Conservation (phyloP, 2,888 invertebrate species). For the Ctena decussata region DNA sequence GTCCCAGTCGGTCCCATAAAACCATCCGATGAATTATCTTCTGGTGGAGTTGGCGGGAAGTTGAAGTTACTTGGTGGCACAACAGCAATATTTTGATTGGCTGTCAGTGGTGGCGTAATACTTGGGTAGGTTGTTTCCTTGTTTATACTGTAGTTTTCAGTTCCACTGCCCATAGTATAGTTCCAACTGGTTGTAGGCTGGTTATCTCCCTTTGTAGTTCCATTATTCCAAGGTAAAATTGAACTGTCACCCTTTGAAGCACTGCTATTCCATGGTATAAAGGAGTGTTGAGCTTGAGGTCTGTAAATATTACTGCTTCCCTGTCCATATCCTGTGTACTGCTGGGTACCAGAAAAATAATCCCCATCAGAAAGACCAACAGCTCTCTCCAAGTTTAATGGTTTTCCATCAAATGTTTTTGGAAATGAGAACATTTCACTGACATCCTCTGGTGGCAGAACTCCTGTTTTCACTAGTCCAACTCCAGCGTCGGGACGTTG, state of each 20-base stretch:
- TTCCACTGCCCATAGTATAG: background rate
- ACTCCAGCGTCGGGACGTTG: background rate
- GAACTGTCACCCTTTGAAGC: background rate
- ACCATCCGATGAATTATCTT: conserved; percentile 33
- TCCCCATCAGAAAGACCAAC: background rate
- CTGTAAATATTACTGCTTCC: conserved; percentile 23
- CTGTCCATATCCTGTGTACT: conserved; percentile 14
- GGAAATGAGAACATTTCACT: conserved; percentile 86
- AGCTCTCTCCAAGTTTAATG: background rate
- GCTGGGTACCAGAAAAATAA: background rate
- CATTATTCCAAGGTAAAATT: background rate
- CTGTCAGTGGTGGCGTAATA: background rate
- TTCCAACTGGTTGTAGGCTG: background rate
- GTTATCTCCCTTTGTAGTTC: background rate
- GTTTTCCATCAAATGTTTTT: conserved; percentile 84
- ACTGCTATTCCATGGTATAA: background rate
- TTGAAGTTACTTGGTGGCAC: conserved; percentile 1
- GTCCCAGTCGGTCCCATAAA: background rate
- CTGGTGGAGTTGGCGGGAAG: conserved; percentile 64
- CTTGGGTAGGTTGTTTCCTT: background rate
- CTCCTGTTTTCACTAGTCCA: conserved; percentile 42
- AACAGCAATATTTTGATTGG: background rate
- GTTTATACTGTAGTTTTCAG: background rate
- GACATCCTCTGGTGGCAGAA: conserved; percentile 85
- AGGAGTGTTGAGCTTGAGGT: background rate